Conservation (phyloP, 2,888 invertebrate genomes). For the Dromius quadrimaculatus region DNA sequence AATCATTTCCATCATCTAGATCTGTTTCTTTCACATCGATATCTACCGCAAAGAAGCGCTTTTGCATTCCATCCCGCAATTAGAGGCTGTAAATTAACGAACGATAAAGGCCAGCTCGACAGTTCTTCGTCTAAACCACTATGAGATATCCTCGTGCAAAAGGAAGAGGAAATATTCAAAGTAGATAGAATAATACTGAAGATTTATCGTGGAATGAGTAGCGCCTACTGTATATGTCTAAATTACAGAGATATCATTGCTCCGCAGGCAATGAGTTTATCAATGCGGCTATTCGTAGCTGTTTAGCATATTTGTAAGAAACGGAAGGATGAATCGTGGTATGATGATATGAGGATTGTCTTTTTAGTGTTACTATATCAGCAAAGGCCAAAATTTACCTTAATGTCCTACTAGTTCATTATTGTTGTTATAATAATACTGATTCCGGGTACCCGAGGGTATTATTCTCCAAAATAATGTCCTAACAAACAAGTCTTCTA, state of each 20-base stretch:
- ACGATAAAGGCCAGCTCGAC: conserved; percentile 58
- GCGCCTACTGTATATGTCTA: conserved; percentile 55
- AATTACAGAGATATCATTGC: conserved; percentile 54
- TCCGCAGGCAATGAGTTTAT: conserved; percentile 54
- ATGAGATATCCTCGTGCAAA: conserved; percentile 7
- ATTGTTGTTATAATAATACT: no score
- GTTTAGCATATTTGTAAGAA: no score
- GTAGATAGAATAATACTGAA: conserved; percentile 13
- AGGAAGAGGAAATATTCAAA: not conserved
- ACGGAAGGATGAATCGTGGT: no score
- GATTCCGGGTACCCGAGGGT: no score
- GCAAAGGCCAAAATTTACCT: no score
- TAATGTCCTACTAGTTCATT: no score
- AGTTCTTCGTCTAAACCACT: conserved; percentile 53
- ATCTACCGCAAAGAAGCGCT: conserved; percentile 48
- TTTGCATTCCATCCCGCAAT: conserved; percentile 64
- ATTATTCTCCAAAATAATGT: no score
- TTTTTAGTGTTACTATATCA: no score
- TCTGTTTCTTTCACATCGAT: conserved; percentile 9
- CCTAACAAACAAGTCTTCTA: no score
- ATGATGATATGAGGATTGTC: no score
- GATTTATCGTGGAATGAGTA: conserved; percentile 50
- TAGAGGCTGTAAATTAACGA: conserved; percentile 66
- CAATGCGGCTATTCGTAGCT: conserved; percentile 53
- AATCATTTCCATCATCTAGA: no score